phyloP scores from a whole-genome alignment of 2,888 invertebrate species.

The Mythimna lalbum region DNA sequence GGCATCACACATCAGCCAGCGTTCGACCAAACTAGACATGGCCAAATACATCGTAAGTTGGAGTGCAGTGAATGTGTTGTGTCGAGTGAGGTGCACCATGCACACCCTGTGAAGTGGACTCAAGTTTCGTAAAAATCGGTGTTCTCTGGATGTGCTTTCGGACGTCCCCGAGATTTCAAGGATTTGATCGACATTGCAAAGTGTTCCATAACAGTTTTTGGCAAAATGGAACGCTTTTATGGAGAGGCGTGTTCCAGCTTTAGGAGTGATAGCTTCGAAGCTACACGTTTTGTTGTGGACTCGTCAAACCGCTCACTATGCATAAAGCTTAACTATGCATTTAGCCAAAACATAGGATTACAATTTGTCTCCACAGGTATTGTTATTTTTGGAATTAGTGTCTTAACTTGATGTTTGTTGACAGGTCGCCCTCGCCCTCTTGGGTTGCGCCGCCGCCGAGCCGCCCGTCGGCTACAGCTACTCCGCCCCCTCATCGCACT shows the following conservation, averaged over 20 bases:
- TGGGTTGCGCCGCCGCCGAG: slow-evolving; percentile 94
- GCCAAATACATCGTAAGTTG: slow-evolving; percentile 89
- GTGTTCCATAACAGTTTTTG: slow-evolving; percentile 41
- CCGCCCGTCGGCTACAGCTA: slow-evolving; percentile 93
- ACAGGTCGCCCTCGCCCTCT: slow-evolving; percentile 93
- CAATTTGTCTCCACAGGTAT: slow-evolving; percentile 35
- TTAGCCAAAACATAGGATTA: background rate
- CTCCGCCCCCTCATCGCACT: slow-evolving; percentile 81
- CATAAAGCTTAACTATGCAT: background rate
- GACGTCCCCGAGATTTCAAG: slow-evolving; percentile 20
- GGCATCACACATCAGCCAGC: slow-evolving; percentile 82
- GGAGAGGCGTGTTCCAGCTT: slow-evolving; percentile 18
- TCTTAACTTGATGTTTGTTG: slow-evolving; percentile 53
- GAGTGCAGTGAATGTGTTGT: slow-evolving; percentile 83
- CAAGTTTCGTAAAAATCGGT: slow-evolving; percentile 38
- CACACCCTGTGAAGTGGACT: slow-evolving; percentile 48
- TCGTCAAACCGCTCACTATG: background rate
- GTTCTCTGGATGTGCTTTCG: slow-evolving; percentile 40
- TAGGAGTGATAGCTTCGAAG: slow-evolving; percentile 55
- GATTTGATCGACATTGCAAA: slow-evolving; percentile 33
- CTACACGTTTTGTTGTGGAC: slow-evolving; percentile 26
- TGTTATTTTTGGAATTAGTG: slow-evolving; percentile 15
- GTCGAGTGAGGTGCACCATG: slow-evolving; percentile 52
- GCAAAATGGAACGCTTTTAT: slow-evolving; percentile 21
- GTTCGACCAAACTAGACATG: slow-evolving; percentile 81